Evolutionary conservation across 1,140 invertebrate species (phyloP), one percentile per base, ranked within the genome.

Genomic region (Musca vetustissima): DNA sequence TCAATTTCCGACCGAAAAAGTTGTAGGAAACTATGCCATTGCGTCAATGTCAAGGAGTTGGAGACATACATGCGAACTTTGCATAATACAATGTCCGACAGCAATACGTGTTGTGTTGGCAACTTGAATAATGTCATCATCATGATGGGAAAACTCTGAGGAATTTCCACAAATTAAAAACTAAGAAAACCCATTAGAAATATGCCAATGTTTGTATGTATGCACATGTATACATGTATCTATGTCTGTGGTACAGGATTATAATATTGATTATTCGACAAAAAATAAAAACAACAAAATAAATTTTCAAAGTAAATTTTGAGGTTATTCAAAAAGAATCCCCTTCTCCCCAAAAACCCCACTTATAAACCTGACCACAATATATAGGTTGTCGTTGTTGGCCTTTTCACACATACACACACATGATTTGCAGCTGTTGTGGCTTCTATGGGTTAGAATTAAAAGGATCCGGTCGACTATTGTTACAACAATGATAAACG

Each of bases 401-500:
- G 24, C 24, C 24, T n/a, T 57, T 32, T 57, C 9, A 22, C 24
- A n/a, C 53, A 22, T 14, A n/a, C 53, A 57, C 53, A 57, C 17
- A n/a, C 28, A 14, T 21, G n/a, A 19, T 61, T 28, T 28, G 28
- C 28, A 28, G 28, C 28, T 28, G 28, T 3, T 28, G 28, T 28
- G 28, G 28, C 28, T 28, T 13, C 7, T 61, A n/a, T 22, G 13
- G 11, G 14, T 15, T 24, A 14, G 24, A 9, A 4, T 55, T 14
- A 8, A 24, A 59, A 17, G 49, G 21, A 61, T 36, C 36, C 32
- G 19, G 21, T 19, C n/a, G n/a, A 43, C 36, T 43, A 43, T 61
- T 61, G 57, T 36, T 61, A 19, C 13, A 61, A 36, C n/a, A 43
- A 36, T 70, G 69, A 70, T 70, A 66, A 70, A 70, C 65, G 65